phyloP scores from a whole-genome alignment of 2,888 invertebrate genomes.

The Scelioninae gen. 2 region DNA sequence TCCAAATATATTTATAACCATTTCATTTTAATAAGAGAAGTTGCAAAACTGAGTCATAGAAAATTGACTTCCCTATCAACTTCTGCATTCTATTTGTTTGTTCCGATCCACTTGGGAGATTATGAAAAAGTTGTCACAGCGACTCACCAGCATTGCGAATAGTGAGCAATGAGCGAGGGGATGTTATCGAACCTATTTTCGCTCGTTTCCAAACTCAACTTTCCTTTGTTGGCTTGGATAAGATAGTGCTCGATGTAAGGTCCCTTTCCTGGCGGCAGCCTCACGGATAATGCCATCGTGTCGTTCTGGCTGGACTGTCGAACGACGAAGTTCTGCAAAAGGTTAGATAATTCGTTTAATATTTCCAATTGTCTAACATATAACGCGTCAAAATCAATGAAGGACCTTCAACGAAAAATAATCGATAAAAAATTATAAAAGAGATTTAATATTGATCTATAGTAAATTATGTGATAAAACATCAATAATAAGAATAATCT shows the following conservation, averaged over 20 bases:
- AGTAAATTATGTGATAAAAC: too few species aligned
- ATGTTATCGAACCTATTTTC: conserved; percentile 95
- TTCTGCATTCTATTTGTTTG: conserved; percentile 29
- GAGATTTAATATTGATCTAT: background rate
- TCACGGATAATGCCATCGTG: conserved; percentile 96
- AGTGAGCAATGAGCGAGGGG: conserved; percentile 94
- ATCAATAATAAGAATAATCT: too few species aligned
- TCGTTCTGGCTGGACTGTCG: conserved; percentile 94
- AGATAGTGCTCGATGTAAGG: conserved; percentile 97
- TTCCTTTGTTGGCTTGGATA: conserved; percentile 88
- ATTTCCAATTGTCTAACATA: too few species aligned
- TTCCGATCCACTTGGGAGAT: conserved; percentile 25
- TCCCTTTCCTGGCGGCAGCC: conserved; percentile 89
- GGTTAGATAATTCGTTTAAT: too few species aligned
- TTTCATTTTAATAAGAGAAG: background rate
- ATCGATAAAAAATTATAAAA: background rate
- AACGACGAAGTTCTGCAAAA: conserved; percentile 91
- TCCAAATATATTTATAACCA: background rate
- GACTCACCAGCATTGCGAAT: conserved; percentile 91
- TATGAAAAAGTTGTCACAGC: conserved; percentile 44
- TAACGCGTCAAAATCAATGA: too few species aligned
- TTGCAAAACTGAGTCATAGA: conserved; percentile 5
- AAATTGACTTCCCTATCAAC: conserved; percentile 7
- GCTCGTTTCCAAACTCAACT: conserved; percentile 93
- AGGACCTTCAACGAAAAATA: too few species aligned